A percentile compares a stretch with the other conserved stretches of the same genome.
phyloP scores from a whole-genome alignment of 64 coral and sea anemone species.

The Anthopleura sola region DNA sequence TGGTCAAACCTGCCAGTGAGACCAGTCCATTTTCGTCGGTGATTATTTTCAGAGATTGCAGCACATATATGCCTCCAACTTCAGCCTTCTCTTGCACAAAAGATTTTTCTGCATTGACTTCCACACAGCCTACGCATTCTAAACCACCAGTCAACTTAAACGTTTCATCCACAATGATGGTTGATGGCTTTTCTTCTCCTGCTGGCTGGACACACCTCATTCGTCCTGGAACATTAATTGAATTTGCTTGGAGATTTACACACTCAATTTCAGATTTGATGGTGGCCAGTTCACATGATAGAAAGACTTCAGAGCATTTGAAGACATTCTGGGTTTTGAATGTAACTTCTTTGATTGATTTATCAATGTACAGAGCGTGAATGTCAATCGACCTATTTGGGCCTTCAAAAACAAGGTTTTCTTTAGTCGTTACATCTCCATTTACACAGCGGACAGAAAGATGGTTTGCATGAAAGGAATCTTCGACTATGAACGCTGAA shows the following conservation, averaged over 20 bases:
- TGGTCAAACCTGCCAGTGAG: slow-evolving; percentile 26
- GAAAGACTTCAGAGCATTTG: slow-evolving; percentile 28
- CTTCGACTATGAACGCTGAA: neutral
- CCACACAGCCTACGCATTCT: slow-evolving; percentile 44
- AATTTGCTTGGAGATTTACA: slow-evolving; percentile 24
- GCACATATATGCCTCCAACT: slow-evolving; percentile 19
- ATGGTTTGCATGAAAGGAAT: slow-evolving; percentile 32
- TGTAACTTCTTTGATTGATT: slow-evolving; percentile 40
- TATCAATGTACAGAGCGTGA: slow-evolving; percentile 16
- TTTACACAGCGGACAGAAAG: neutral
- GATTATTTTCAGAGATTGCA: slow-evolving; percentile 18
- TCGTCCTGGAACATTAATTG: slow-evolving; percentile 18
- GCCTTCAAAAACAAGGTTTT: slow-evolving; percentile 32
- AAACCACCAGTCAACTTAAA: slow-evolving; percentile 10
- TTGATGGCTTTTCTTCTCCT: slow-evolving; percentile 15
- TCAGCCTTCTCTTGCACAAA: slow-evolving; percentile 9
- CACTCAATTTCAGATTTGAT: slow-evolving; percentile 37
- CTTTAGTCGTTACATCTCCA: neutral
- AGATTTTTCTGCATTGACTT: neutral
- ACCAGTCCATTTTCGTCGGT: slow-evolving; percentile 25
- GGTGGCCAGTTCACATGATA: slow-evolving; percentile 20
- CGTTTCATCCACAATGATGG: slow-evolving; percentile 29
- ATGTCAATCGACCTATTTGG: slow-evolving; percentile 6
- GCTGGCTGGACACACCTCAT: slow-evolving; percentile 26
- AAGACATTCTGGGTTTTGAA: slow-evolving; percentile 35